Base-by-base conservation (phyloP, 2,113 vertebrate species). In the Chaetorhynchus papuensis region DNA sequence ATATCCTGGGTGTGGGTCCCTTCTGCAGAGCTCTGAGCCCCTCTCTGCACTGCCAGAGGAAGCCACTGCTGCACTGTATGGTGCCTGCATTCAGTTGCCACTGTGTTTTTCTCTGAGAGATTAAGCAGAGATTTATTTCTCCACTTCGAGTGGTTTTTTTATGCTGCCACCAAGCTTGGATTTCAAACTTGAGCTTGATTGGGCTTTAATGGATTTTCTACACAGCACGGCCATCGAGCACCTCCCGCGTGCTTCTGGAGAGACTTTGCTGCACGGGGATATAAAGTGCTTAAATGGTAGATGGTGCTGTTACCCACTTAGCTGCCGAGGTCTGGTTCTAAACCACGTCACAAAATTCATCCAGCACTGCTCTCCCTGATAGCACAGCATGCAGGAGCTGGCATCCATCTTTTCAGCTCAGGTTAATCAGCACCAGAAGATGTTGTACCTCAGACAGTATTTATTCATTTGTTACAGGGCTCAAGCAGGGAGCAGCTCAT, bases 191-290 rank as follows among this genome's bases (percentile, higher is more conserved):
- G 71, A 79, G 44, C 75, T 95, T 94, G 76, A 89, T 83, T 93
- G 71, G 75, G 37, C 85, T 56, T 84, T 93, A 90, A 90, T 68
- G 41, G 74, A 71, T 87, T 97, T 96, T 84, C 84, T 94, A 53
- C 91, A 88, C 83, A 92, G 87, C 92, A 64, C 87, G 91, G 89
- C 80, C 89, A 75, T 8, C 30, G 89, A 89, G 72, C 76, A 74
- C 64, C 74, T 83, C 85, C 72, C 10, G 26, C 2, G 41, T 47
- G 17, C 64, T 86, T 82, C 65, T 57, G 72, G 91, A 91, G 89
- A 24, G 85, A 82, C 83, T 94, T n/a, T 52, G 49, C 78, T 72
- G 57, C 64, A 52, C 65, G 9, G 69, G 70, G 72, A 76, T 83
- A 68, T 74, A 82, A 92, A 76, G 56, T 78, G 75, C 80, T 87